Evolutionary conservation across 2,797 vertebrate species (phyloP).

Genomic region (Lutjanus campechanus): DNA sequence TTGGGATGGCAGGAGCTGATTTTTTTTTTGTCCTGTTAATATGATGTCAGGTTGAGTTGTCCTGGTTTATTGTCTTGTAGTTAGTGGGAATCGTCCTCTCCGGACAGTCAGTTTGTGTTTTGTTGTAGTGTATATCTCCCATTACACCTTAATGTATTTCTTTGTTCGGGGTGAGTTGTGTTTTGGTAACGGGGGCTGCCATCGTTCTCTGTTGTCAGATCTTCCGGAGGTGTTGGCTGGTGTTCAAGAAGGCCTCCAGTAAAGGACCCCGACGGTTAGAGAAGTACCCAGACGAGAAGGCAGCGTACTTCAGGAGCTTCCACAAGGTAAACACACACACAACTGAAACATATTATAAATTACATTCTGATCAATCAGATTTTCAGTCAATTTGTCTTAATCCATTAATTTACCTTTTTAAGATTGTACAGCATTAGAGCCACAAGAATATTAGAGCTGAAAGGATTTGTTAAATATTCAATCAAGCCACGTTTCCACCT

Average conservation of each 20-base stretch:
- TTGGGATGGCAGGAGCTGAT: not conserved
- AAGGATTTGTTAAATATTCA: not conserved
- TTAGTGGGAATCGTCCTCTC: not conserved
- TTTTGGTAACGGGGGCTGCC: constrained; percentile 36
- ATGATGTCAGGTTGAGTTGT: constrained; percentile 10
- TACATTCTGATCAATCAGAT: constrained; percentile 4
- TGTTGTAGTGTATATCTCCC: constrained; percentile 26
- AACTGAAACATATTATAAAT: not conserved
- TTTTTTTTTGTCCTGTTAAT: constrained; percentile 28
- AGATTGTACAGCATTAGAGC: not conserved
- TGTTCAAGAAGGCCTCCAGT: constrained; percentile 99
- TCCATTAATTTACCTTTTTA: not conserved
- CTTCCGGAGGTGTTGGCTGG: constrained; percentile 97
- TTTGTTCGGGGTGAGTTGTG: constrained; percentile 6
- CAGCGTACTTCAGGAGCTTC: constrained; percentile 98
- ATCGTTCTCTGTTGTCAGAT: constrained; percentile 87
- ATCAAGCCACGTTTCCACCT: no score
- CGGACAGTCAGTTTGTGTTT: constrained; percentile 25
- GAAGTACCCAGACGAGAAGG: constrained; percentile 99
- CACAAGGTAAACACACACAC: constrained; percentile 90
- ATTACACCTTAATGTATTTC: constrained; percentile 30
- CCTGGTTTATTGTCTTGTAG: constrained; percentile 4
- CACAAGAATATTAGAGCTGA: not conserved
- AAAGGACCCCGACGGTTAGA: constrained; percentile 97
- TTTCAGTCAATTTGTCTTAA: not conserved